Percentiles rank a stretch among this genome's conserved stretches.
Evolutionary conservation across 2,888 invertebrate genomes (phyloP).

Genomic region (Zele albiditarsus): DNA sequence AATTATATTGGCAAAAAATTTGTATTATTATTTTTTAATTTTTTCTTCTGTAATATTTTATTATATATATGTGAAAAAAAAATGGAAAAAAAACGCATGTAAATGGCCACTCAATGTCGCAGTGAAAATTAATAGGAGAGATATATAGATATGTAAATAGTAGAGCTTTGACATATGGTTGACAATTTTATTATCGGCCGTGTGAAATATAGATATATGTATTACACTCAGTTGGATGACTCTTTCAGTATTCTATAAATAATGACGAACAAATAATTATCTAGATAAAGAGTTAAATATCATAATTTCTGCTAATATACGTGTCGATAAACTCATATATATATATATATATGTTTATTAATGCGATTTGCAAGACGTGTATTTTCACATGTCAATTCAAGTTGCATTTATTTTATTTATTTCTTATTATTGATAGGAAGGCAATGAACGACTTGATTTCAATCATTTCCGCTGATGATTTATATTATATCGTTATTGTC

Average conservation of each 20-base stretch:
- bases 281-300: conserved; percentile 8
- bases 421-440: neutral
- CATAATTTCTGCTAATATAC: conserved; percentile 17
- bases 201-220: neutral
- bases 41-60: neutral
- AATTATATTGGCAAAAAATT: neutral
- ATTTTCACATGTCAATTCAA: neutral
- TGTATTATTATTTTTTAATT: neutral
- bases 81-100: neutral
- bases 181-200: conserved; percentile 11
- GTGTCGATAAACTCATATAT: conserved; percentile 20
- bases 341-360: neutral
- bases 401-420: neutral
- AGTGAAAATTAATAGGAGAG: conserved; percentile 5
- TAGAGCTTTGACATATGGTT: neutral
- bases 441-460: conserved; percentile 25
- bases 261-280: conserved; percentile 7
- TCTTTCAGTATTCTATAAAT: conserved; percentile 7
- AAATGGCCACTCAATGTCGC: neutral
- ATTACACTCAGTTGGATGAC: conserved; percentile 1
- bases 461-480: conserved; percentile 37
- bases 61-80: neutral
- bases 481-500: conserved; percentile 13
- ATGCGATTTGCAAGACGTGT: neutral
- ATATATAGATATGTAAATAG: conserved; percentile 9